Base-by-base conservation (phyloP, 1,140 invertebrate genomes). In the Drosophila pseudoananassae region DNA sequence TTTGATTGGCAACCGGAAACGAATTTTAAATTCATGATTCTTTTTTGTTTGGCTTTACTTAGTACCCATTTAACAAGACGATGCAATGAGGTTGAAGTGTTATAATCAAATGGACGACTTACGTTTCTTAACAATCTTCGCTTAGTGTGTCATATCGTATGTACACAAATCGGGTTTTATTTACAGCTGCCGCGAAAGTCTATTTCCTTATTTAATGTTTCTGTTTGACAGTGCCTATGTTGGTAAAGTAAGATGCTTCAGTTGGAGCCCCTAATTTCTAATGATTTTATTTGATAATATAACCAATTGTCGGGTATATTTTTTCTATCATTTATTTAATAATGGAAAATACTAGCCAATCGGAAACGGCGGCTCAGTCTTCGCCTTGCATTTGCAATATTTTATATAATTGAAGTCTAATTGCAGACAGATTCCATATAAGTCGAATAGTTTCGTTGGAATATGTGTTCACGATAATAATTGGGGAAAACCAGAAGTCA, bases 1-100 rank as follows among this genome's bases (percentile, higher is more conserved):
- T 63, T 73, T 63, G 50, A 74, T 75, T 75, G 71, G 71, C 71
- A 75, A 75, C 71, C 70, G 59, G 71, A 75, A 75, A 51, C 31
- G 71, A 75, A 75, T 75, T 75, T 75, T 15, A 74, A 75, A 75
- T 75, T 75, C 71, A 75, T 74, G 71, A 74, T 65, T 64, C 31
- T 74, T 7, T 51, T 72, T 57, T 70, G 31, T 75, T 75, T 75
- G 71, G 71, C 71, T 36, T 75, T 52, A 54, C 45, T 55, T 55
- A 43, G 29, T 52, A 59, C 65, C 65, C 65, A 68, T 71, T 60
- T 73, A 73, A 73, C 66, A 73, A 73, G 56, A 73, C 55, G 55
- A 69, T 69, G 65, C 43, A 59, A 50, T 73, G 70, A 73, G 70
- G 70, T 73, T 72, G 57, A 49, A 10, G 56, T 61, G 69, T 69